Percentiles rank a stretch among this genome's conserved stretches.
These are phyloP conservation scores for Dicycla oo DNA, from an alignment of 2,888 invertebrate species.

Conservation along the genomic window DNA sequence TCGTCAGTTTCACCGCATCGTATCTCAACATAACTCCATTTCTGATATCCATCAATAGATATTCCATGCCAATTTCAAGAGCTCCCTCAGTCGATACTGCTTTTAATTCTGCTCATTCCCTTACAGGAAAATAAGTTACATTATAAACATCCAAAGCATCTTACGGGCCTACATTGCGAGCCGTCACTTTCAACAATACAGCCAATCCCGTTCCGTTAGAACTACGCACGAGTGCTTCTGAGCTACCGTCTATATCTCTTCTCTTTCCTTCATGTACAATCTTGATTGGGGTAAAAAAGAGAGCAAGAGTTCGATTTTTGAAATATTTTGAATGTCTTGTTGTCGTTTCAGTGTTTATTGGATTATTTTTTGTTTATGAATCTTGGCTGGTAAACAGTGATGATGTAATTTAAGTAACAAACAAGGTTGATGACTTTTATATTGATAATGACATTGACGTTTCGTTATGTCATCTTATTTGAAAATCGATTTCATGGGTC, in stretches of 20 bases:
- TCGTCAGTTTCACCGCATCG: no score
- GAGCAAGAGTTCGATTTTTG: conserved; percentile 55
- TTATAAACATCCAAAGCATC: conserved; percentile 61
- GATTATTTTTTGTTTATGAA: conserved; percentile 62
- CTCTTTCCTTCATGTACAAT: conserved; percentile 50
- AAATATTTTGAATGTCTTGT: conserved; percentile 65
- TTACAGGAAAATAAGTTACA: conserved; percentile 52
- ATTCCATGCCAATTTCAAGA: conserved; percentile 1
- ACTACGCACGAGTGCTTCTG: conserved; percentile 76
- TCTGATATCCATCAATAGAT: background rate
- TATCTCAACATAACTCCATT: background rate
- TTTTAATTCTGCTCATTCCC: conserved; percentile 44
- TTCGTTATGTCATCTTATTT: conserved; percentile 45
- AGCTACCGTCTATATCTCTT: conserved; percentile 45
- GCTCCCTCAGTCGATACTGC: conserved; percentile 6
- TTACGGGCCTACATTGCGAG: conserved; percentile 53
- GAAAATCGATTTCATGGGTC: conserved; percentile 41
- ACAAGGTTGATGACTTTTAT: conserved; percentile 53
- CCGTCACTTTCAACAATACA: conserved; percentile 64
- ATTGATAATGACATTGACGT: conserved; percentile 50
- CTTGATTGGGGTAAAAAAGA: conserved; percentile 40
- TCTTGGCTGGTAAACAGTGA: conserved; percentile 56
- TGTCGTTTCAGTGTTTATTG: conserved; percentile 61
- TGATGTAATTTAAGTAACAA: conserved; percentile 56
- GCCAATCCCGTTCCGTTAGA: conserved; percentile 67